Percentiles rank a stretch among this genome's conserved stretches.
Conservation (phyloP, 1,140 invertebrate genomes). For the Drosophila quadrilineata region DNA sequence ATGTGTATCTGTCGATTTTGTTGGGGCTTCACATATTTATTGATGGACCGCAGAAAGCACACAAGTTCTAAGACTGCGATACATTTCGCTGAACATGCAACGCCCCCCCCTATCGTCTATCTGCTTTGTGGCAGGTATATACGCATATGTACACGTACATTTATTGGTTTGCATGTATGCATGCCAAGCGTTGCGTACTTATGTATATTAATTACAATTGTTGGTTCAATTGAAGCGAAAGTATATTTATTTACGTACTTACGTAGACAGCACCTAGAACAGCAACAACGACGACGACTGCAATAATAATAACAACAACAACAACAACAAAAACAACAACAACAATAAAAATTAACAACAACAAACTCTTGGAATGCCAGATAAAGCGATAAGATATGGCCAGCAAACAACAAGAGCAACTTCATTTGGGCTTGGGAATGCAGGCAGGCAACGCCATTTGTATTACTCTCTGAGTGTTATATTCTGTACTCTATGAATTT, state of each 20-base stretch:
- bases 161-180: not conserved
- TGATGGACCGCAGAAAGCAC: slow-evolving; percentile 62
- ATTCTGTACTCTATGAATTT: slow-evolving; percentile 5
- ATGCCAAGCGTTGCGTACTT: not conserved
- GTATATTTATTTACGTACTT: slow-evolving; percentile 43
- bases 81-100: slow-evolving; percentile 46
- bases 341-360: not conserved
- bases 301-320: slow-evolving; percentile 5
- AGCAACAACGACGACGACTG: slow-evolving; percentile 16
- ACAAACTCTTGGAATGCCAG: slow-evolving; percentile 54
- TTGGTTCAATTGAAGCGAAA: slow-evolving; percentile 25
- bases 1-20: slow-evolving; percentile 42
- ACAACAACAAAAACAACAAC: slow-evolving; percentile 1
- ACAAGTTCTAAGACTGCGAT: slow-evolving; percentile 39
- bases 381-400: slow-evolving; percentile 43
- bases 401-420: slow-evolving; percentile 27
- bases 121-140: slow-evolving; percentile 52
- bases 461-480: no score
- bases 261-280: slow-evolving; percentile 15
- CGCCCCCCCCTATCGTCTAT: not conserved
- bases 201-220: slow-evolving; percentile 7
- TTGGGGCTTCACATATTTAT: slow-evolving; percentile 59
- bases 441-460: slow-evolving; percentile 10
- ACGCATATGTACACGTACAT: slow-evolving; percentile 10
- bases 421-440: slow-evolving; percentile 24